These are phyloP conservation scores for Cosmia pyralina DNA, from an alignment of 2,888 invertebrate species.

Conservation along the genomic window DNA sequence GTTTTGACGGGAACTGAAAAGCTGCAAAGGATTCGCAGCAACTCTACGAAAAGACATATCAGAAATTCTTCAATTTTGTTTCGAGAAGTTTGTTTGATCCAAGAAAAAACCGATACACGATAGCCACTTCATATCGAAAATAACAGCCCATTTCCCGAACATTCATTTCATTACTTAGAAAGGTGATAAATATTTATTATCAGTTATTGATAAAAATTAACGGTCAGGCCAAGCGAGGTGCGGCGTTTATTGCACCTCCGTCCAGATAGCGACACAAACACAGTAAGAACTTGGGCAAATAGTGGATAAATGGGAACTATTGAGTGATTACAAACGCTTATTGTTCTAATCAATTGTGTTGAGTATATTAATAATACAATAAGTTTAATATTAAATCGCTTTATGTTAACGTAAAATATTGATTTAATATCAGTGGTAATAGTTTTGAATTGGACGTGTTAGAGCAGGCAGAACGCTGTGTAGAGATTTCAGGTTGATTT, in stretches of 20 bases:
- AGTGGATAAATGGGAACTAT: conserved; percentile 46
- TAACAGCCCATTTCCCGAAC: conserved; percentile 29
- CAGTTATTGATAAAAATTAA: conserved; percentile 74
- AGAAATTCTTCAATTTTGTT: neutral
- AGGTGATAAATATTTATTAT: conserved; percentile 67
- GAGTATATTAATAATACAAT: conserved; percentile 34
- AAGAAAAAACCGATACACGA: neutral
- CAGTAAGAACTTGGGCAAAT: conserved; percentile 47
- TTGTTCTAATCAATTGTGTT: conserved; percentile 20
- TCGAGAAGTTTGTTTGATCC: neutral
- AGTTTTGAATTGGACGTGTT: conserved; percentile 16
- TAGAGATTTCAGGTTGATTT: neutral
- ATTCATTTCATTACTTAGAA: conserved; percentile 51
- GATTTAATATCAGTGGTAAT: conserved; percentile 1
- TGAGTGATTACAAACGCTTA: conserved; percentile 23
- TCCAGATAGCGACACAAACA: conserved; percentile 44
- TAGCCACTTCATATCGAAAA: conserved; percentile 13
- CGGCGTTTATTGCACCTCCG: conserved; percentile 76
- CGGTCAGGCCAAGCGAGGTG: conserved; percentile 78
- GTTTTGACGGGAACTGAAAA: neutral
- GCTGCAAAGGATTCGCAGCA: neutral
- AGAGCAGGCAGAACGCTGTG: neutral
- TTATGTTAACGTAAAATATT: conserved; percentile 11
- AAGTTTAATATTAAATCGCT: conserved; percentile 9
- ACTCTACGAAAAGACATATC: neutral